These are phyloP conservation scores for Burhinus oedicnemus DNA, from an alignment of 2,113 vertebrate genomes.

Conservation along the genomic window DNA sequence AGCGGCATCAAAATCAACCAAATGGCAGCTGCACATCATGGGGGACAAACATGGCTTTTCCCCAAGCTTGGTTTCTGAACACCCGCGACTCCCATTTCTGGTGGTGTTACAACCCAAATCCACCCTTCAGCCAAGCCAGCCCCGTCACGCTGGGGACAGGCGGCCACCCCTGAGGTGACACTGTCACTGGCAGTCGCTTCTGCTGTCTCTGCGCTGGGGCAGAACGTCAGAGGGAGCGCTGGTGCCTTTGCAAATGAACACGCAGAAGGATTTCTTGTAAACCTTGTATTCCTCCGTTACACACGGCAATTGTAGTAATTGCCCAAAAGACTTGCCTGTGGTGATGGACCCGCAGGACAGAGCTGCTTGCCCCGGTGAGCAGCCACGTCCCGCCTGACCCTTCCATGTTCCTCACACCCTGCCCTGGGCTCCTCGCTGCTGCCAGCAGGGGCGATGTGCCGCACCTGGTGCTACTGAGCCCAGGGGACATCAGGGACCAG, in stretches of 20 bases:
- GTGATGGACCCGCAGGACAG: too few species aligned
- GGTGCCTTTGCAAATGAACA: neutral
- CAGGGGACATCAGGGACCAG: neutral
- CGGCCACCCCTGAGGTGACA: neutral
- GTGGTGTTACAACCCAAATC: neutral
- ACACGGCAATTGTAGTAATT: too few species aligned
- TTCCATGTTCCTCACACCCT: too few species aligned
- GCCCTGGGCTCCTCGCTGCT: too few species aligned
- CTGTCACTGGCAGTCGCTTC: neutral
- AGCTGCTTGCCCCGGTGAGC: fast-evolving
- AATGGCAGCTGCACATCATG: neutral
- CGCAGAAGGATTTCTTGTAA: neutral
- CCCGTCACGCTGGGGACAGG: too few species aligned
- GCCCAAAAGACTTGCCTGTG: neutral
- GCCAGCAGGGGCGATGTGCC: too few species aligned
- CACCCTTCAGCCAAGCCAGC: neutral
- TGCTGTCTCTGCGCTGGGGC: neutral
- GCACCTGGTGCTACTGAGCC: too few species aligned
- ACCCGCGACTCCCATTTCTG: neutral
- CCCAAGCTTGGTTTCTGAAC: neutral
- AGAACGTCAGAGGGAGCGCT: neutral
- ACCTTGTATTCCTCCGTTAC: neutral
- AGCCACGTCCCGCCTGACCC: too few species aligned
- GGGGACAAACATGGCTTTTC: too few species aligned
- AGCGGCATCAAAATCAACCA: neutral